Percentiles rank a stretch among this genome's conserved stretches.
Conservation (phyloP, 2,888 invertebrate genomes). For the Palloptera scutellata region DNA sequence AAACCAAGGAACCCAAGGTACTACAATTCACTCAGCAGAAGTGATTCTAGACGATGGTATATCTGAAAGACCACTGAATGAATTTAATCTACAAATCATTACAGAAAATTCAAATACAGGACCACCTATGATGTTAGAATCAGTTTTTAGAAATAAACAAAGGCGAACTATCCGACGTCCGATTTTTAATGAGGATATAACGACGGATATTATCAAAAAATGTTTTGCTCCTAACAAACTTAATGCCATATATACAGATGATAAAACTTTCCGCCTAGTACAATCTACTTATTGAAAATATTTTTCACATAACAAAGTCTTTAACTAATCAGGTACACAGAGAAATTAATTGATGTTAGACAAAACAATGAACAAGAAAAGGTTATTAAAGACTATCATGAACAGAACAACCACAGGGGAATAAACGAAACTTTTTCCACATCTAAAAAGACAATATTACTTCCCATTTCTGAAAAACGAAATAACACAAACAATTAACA, state of each 20-base stretch:
- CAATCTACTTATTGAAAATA: not conserved
- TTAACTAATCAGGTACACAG: constrained; percentile 27
- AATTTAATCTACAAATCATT: constrained; percentile 34
- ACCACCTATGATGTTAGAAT: constrained; percentile 12
- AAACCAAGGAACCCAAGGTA: constrained; percentile 23
- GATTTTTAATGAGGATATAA: constrained; percentile 24
- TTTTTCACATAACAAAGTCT: not conserved
- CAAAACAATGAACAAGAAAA: constrained; percentile 37
- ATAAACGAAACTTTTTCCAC: constrained; percentile 36
- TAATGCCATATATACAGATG: constrained; percentile 28
- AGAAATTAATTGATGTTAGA: constrained; percentile 34
- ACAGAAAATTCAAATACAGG: constrained; percentile 26
- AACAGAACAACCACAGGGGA: constrained; percentile 32
- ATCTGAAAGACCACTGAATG: constrained; percentile 37
- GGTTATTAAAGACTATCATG: constrained; percentile 35
- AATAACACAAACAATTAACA: constrained; percentile 37
- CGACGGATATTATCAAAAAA: constrained; percentile 31
- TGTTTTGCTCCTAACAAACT: constrained; percentile 30
- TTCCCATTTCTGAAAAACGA: constrained; percentile 26
- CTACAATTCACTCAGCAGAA: constrained; percentile 30
- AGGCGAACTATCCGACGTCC: constrained; percentile 33
- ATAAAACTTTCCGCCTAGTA: constrained; percentile 4
- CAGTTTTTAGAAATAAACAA: constrained; percentile 36
- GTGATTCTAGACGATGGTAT: constrained; percentile 20
- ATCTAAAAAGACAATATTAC: constrained; percentile 32